A percentile compares a stretch with the other conserved stretches of the same genome.
Conservation (phyloP, 2,797 vertebrate genomes). For the Aquila chrysaetos region DNA sequence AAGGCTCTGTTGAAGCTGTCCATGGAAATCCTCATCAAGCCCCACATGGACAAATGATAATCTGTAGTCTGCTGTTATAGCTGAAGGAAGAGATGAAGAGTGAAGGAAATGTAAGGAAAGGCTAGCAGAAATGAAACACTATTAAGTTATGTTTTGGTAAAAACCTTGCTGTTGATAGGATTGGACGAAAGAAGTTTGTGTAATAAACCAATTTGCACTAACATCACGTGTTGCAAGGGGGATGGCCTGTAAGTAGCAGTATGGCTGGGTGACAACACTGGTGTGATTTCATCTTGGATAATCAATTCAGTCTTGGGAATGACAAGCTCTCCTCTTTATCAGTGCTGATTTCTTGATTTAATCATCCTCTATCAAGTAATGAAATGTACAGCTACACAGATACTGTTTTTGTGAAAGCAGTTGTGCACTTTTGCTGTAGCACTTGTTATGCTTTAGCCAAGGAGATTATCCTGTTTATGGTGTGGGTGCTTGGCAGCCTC, state of each 20-base stretch:
- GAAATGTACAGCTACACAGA: not conserved
- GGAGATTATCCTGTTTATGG: not conserved
- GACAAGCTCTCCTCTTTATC: not conserved
- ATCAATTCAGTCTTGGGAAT: not conserved
- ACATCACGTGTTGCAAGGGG: not conserved
- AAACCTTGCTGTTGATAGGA: not conserved
- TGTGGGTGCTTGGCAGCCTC: not conserved
- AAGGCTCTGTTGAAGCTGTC: not conserved
- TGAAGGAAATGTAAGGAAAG: not conserved
- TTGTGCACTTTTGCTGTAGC: not conserved
- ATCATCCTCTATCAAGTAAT: not conserved
- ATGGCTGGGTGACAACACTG: not conserved
- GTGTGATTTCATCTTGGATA: not conserved
- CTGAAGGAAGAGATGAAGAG: not conserved
- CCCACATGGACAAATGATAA: not conserved
- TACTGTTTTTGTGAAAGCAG: not conserved
- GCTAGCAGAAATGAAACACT: not conserved
- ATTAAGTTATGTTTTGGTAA: not conserved
- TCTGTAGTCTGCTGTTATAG: not conserved
- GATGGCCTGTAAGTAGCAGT: not conserved
- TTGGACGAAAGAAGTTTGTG: not conserved
- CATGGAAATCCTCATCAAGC: not conserved
- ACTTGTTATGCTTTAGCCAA: not conserved
- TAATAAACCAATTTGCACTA: not conserved
- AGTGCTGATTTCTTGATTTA: not conserved